Evolutionary conservation across 1,140 invertebrate species (phyloP).

Genomic region (Euwallacea similis): DNA sequence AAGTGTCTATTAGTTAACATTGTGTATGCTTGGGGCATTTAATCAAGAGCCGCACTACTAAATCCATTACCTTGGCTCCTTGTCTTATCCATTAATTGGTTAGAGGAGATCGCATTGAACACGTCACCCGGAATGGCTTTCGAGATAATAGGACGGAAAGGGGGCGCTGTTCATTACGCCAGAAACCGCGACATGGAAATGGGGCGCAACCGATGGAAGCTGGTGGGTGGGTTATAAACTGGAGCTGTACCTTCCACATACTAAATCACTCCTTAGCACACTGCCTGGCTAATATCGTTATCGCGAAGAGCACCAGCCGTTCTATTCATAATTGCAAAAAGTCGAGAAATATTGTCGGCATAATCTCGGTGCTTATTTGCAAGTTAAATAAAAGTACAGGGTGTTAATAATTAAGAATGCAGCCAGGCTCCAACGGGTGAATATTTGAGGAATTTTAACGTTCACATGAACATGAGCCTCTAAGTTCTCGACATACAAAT

Average conservation of each 20-base stretch:
- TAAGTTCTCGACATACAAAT: too few species aligned
- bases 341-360: too few species aligned
- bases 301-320: too few species aligned
- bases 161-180: constrained; percentile 22
- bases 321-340: too few species aligned
- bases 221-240: constrained; percentile 17
- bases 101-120: constrained; percentile 31
- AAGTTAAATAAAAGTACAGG: too few species aligned
- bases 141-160: constrained; percentile 26
- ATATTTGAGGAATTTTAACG: too few species aligned
- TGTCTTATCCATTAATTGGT: constrained; percentile 35
- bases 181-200: constrained; percentile 33
- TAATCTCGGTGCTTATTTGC: too few species aligned
- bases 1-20: background rate
- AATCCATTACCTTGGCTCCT: constrained; percentile 25
- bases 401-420: too few species aligned
- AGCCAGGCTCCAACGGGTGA: too few species aligned
- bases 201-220: constrained; percentile 22
- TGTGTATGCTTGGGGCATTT: background rate
- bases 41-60: constrained; percentile 25
- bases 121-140: constrained; percentile 28
- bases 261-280: too few species aligned
- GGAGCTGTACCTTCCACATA: background rate
- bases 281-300: too few species aligned
- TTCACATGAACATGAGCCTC: too few species aligned